Base-by-base conservation (phyloP, 2,113 vertebrate species). In the Rhabdomys dilectus region DNA sequence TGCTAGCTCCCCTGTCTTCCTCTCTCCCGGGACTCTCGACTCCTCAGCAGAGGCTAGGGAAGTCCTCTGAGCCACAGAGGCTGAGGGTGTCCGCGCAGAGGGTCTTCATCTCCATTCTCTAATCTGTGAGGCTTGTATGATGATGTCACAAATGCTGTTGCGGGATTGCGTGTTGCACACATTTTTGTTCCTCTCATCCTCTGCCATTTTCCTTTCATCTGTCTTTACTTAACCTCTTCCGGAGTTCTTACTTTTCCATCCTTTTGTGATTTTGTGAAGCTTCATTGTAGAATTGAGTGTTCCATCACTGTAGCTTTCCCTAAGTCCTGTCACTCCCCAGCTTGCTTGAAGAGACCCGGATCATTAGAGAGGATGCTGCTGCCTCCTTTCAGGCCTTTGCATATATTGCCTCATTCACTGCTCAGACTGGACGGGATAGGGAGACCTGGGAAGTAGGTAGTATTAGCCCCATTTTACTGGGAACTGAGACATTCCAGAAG, bases 191-290 rank as follows among this genome's bases (percentile, higher is more conserved):
- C n/a, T 19, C 12, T 5, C 89, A 48, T 88, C 72, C 77, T n/a
- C 88, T 26, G 72, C 70, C 92, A 85, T 86, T 73, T 48, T 62
- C n/a, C 72, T 90, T 24, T 91, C 19, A 42, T 86, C 64, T 91
- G 21, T 94, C 77, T 91, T 96, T 66, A 86, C 73, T 29, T 72
- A 64, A 58, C 42, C 56, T 96, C 5, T 60, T 77, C 66, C 51
- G 39, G 84, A 90, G 48, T 53, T 80, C 42, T 87, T 7, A 34
- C 66, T 91, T 94, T 95, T 82, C 72, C 31, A 53, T 96, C 81
- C 39, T 86, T 88, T 89, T 80, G 56, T 82, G 42, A 78, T 95
- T 94, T 96, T 70, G 48, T 92, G 29, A 64, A 64, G 53, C 36
- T 85, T 91, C 45, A 56, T 91, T 80, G 24, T 66, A 93, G 31